Evolutionary conservation across 2,888 invertebrate genomes (phyloP).

Genomic region (Netelia fuscicornis): DNA sequence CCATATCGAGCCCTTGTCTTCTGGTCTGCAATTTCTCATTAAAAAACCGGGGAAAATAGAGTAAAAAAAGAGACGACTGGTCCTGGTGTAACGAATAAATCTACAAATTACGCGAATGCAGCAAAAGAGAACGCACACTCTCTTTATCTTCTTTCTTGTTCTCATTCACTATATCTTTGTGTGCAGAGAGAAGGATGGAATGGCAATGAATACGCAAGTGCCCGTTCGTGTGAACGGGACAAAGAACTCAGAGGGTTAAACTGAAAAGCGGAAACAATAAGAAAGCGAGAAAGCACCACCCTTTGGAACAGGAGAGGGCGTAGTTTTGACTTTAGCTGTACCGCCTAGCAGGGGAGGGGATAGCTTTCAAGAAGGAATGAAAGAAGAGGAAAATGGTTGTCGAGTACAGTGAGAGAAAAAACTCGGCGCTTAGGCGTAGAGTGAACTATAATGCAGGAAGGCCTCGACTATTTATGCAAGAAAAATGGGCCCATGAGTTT

Average conservation of each 20-base stretch:
- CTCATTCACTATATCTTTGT: slow-evolving; percentile 16
- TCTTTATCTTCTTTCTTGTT: background rate
- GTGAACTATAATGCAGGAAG: slow-evolving; percentile 72
- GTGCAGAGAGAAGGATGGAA: slow-evolving; percentile 31
- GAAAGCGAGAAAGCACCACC: slow-evolving; percentile 32
- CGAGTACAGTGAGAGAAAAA: slow-evolving; percentile 64
- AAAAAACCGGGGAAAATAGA: background rate
- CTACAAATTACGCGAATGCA: slow-evolving; percentile 37
- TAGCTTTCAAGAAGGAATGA: background rate
- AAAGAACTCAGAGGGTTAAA: slow-evolving; percentile 56
- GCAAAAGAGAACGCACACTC: background rate
- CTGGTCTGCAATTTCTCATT: slow-evolving; percentile 12
- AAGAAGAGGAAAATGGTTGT: slow-evolving; percentile 21
- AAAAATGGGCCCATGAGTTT: slow-evolving; percentile 65
- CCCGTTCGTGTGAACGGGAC: slow-evolving; percentile 35
- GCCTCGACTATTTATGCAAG: slow-evolving; percentile 73
- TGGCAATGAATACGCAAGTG: slow-evolving; percentile 54
- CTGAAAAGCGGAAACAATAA: slow-evolving; percentile 62
- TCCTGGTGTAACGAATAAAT: slow-evolving; percentile 34
- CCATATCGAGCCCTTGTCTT: background rate
- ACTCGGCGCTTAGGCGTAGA: slow-evolving; percentile 69
- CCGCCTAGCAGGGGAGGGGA: slow-evolving; percentile 2
- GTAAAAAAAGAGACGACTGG: background rate
- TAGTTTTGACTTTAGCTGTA: slow-evolving; percentile 55
- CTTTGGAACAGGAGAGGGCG: slow-evolving; percentile 7